phyloP scores from a whole-genome alignment of 2,888 invertebrate species.

The Kryphioiulus occultus region DNA sequence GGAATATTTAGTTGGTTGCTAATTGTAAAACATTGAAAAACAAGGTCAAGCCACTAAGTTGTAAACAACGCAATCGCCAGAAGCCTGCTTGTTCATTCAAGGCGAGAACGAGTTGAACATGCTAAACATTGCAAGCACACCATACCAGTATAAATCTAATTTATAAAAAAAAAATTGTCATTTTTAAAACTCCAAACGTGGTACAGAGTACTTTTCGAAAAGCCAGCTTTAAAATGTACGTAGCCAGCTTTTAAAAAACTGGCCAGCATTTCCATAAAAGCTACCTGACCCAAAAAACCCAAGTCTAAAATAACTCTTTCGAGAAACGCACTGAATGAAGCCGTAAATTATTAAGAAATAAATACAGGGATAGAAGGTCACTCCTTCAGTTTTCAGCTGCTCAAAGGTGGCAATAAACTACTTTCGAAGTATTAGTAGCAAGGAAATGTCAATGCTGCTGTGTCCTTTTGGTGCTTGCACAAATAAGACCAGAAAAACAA shows the following conservation, averaged over 20 bases:
- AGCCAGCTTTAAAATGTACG: no score
- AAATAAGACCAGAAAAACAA: background rate
- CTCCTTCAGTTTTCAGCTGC: background rate
- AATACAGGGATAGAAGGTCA: constrained; percentile 15
- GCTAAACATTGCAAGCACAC: no score
- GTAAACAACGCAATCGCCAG: background rate
- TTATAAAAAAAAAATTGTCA: no score
- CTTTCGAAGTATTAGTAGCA: background rate
- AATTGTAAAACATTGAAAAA: background rate
- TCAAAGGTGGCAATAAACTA: background rate
- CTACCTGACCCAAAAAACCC: background rate
- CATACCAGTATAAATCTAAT: no score
- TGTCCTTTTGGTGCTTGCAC: background rate
- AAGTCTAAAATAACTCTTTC: background rate
- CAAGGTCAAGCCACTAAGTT: constrained; percentile 5
- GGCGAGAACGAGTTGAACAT: background rate
- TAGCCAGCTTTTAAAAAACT: background rate
- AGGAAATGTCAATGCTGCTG: background rate
- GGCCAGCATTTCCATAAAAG: background rate
- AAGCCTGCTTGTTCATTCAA: background rate
- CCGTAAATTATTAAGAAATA: constrained; percentile 48
- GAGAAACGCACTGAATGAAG: background rate
- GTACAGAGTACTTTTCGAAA: no score
- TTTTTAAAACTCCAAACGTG: no score
- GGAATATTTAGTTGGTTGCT: background rate